Evolutionary conservation across 2,113 vertebrate species (phyloP), one percentile per base, ranked within the genome.

Genomic region (Pandion haliaetus): DNA sequence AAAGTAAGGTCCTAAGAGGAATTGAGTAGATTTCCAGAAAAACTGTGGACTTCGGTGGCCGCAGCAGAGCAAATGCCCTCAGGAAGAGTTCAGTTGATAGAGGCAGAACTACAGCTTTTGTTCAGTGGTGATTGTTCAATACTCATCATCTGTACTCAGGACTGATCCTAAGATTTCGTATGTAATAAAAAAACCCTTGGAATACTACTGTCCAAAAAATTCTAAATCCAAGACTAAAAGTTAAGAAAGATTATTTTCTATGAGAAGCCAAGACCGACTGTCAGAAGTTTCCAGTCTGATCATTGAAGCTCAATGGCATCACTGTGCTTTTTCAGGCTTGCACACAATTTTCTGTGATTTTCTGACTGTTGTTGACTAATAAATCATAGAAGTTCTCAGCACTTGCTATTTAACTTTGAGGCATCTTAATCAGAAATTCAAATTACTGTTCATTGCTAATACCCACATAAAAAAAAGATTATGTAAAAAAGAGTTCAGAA

Each of bases 31-130:
- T 44, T 72, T 90, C 44, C 69, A 72, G 28, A 69, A 87, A 71
- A 86, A 32, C 31, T 14, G 19, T 0, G 2, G 44, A 45, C 36
- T 52, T 83, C 0, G 1, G 8, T 34, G 20, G 10, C 47, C 1
- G 3, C 24, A 55, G 47, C 58, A 85, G 12, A 26, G 88, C 59
- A 86, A 63, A 44, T 6, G 12, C 31, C 23, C 54, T 55, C 10
- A 54, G n/a, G 26, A 87, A 78, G 28, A 62, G 31, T 21, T 65
- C 36, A 25, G 12, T 5, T 52, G 47, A 32, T 10, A 58, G 38
- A 76, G 76, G 8, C 42, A 74, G n/a, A 78, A 67, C 18, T n/a
- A 67, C 73, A 82, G 44, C 44, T 65, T 47, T 52, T 47, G 12
- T 31, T 79, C 52, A 62, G 42, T 8, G 15, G 23, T 13, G 14